phyloP scores from a whole-genome alignment of 2,797 vertebrate species.

The Parauchenoglanis punctatus region DNA sequence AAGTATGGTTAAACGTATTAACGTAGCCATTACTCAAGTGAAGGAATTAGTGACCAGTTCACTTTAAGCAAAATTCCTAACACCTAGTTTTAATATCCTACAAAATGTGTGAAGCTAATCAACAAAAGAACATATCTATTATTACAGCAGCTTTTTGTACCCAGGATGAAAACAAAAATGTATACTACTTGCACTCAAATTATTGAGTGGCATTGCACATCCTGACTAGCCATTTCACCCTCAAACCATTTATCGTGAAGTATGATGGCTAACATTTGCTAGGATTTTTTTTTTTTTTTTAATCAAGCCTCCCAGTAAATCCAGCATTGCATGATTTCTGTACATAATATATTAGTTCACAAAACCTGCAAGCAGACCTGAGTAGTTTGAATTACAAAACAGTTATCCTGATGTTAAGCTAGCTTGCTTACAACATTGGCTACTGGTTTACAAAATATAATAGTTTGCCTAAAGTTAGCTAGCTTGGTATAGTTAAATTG shows the following conservation, averaged over 20 bases:
- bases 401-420: not conserved
- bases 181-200: not conserved
- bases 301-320: not conserved
- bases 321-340: not conserved
- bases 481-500: too few relatives aligned
- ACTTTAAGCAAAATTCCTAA: not conserved
- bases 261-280: not conserved
- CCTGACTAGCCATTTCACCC: not conserved
- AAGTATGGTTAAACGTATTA: not conserved
- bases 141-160: not conserved
- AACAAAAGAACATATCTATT: not conserved
- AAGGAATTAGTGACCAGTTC: not conserved
- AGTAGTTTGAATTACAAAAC: not conserved
- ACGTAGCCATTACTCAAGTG: not conserved
- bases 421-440: not conserved
- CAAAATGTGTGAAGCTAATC: not conserved
- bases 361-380: not conserved
- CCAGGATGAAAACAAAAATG: not conserved
- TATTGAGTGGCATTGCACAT: not conserved
- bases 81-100: not conserved
- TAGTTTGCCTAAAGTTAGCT: not conserved
- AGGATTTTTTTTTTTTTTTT: not conserved
- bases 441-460: not conserved
- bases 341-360: not conserved
- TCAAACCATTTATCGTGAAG: not conserved